Conservation (phyloP, 1,140 invertebrate genomes). For the Trissolcus basalis region DNA sequence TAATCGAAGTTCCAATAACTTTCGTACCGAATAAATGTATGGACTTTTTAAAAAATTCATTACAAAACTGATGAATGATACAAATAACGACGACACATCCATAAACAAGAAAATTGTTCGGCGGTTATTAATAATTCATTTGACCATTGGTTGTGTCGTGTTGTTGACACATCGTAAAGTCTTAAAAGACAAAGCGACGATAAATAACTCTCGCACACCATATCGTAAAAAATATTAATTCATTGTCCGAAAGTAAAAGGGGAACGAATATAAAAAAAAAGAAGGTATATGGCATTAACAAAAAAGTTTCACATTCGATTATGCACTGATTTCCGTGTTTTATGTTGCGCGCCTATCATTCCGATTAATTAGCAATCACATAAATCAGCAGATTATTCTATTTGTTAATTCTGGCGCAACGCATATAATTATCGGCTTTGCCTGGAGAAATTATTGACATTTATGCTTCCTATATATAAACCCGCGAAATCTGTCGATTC, state of each 20-base stretch:
- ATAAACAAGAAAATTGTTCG: constrained; percentile 17
- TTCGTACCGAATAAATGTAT: neutral
- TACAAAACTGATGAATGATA: neutral
- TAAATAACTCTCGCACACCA: constrained; percentile 26
- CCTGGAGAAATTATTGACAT: constrained; percentile 20
- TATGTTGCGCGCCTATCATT: constrained; percentile 18
- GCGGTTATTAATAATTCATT: constrained; percentile 38
- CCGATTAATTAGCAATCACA: constrained; percentile 39
- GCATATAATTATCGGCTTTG: constrained; percentile 11
- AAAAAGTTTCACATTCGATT: constrained; percentile 3
- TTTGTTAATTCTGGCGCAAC: constrained; percentile 29
- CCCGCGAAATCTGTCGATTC: constrained; percentile 2
- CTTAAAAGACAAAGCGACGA: constrained; percentile 16
- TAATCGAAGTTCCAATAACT: no score
- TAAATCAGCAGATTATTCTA: constrained; percentile 34
- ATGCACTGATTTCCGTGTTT: constrained; percentile 30
- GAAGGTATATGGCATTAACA: neutral
- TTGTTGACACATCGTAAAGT: constrained; percentile 36
- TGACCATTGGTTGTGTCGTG: constrained; percentile 23
- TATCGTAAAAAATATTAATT: constrained; percentile 34
- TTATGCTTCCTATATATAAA: constrained; percentile 25
- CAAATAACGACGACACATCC: constrained; percentile 8
- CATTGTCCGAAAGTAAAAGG: no score
- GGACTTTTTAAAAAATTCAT: neutral
- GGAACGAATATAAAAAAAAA: constrained; percentile 12